Base-by-base conservation (phyloP, 2,113 vertebrate genomes). In the Sula dactylatra region DNA sequence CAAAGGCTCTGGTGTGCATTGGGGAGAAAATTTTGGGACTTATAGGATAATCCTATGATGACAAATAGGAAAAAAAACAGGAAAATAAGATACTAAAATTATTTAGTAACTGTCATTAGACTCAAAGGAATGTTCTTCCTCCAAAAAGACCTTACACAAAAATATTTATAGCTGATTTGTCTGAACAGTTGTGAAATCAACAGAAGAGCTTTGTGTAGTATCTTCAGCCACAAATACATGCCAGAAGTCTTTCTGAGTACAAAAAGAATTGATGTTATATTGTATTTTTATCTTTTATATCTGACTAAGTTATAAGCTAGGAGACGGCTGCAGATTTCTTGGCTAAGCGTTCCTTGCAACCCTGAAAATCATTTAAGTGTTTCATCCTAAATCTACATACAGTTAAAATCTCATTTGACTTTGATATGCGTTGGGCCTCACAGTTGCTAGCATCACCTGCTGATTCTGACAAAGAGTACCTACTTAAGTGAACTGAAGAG, bases 11-110 rank as follows among this genome's bases (percentile, higher is more conserved):
- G 52, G 25, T 3, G 13, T 10, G 11, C 12, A 2, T 26, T 50
- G 27, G 36, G 32, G 47, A 29, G n/a, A 74, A 49, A 59, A 52
- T 16, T 5, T 4, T 32, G 9, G 17, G 31, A 19, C 25, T 66
- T 52, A 16, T 0, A 38, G 26, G 42, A 18, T 29, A 59, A 89
- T 38, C 1, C 11, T 47, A 10, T 3, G 13, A 16, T 7, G 15
- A 45, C 1, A 7, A 31, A 52, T 26, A 18, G 11, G 13, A 7
- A 26, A 13, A 40, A 34, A 42, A 34, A 31, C 2, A 36, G 16
- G 27, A 61, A 78, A 71, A 54, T 21, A 71, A 79, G 5, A n/a
- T 22, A 5, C 16, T 66, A 47, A 70, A 66, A 14, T 54, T 32
- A 24, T 58, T 79, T 64, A 18, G 6, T 71, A 47, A 15, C 8